Evolutionary conservation across 2,888 invertebrate genomes (phyloP), one percentile per base, ranked within the genome.

Genomic region (Heliconius erato): DNA sequence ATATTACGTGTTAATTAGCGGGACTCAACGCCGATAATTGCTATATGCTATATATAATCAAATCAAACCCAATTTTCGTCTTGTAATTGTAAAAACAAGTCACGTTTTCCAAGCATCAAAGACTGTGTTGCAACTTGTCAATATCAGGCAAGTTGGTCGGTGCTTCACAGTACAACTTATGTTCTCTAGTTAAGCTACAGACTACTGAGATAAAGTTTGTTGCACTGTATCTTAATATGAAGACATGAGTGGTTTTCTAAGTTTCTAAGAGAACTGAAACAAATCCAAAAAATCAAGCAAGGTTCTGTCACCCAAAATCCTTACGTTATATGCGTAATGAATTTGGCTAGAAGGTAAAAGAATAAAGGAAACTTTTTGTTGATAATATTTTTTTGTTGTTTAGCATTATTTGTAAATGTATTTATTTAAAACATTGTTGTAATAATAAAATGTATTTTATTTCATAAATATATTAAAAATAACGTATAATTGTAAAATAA

Each of bases 141-240:
- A 82, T 74, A 74, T 68, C 67, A 65, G 63, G 32, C 69, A 80
- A 82, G 80, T 82, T 80, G 77, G 65, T n/a, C 65, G 44, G 1
- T 32, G 63, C 79, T 68, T 82, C 49, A 79, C 59, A 79, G 44
- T 74, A 77, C 71, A 77, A 82, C 76, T 80, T 82, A 77, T 80
- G 72, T 72, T 44, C 71, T 26, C 80, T 72, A 80, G 79, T 80
- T 80, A 65, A 74, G 68, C 79, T 79, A 67, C 76, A 44, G 69
- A 63, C 74, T 82, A 74, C 32, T 74, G 32, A 59, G 32, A 32
- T n/a, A 71, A 82, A 82, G 76, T 82, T 79, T 77, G 44, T 26
- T 44, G 40, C 26, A 23, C 65, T 40, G 35, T 26, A 28, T 63
- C 28, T 32, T 40, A 71, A 71, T 71, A 26, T 32, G 59, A 54